Percentiles rank a stretch among this genome's conserved stretches.
Conservation (phyloP, 2,797 vertebrate species). For the Borostomias antarcticus region DNA sequence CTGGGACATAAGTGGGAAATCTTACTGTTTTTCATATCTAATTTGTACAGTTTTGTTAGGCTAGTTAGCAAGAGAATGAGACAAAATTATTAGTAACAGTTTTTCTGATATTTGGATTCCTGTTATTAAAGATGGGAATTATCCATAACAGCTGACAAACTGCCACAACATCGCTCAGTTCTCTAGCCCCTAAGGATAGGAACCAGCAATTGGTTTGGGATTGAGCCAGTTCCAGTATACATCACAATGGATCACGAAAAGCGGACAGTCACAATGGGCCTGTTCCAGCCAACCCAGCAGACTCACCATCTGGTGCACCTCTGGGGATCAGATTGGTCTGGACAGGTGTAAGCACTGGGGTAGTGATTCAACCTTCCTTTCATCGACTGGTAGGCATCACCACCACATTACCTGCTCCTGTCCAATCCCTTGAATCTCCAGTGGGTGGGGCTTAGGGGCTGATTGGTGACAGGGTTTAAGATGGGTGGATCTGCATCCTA, state of each 20-base stretch:
- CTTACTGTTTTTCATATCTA: constrained; percentile 56
- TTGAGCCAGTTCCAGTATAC: neutral
- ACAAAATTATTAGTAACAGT: constrained; percentile 42
- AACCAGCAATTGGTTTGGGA: neutral
- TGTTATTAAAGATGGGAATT: constrained; percentile 36
- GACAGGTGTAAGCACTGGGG: neutral
- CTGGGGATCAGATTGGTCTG: neutral
- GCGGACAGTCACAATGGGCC: no score
- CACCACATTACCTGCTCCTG: neutral
- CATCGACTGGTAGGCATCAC: neutral
- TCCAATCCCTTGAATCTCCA: neutral
- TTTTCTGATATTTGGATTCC: constrained; percentile 52
- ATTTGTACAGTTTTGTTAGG: constrained; percentile 52
- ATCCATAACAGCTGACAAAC: neutral
- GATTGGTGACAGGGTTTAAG: neutral
- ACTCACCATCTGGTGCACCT: neutral
- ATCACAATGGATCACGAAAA: neutral
- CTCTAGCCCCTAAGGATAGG: no score
- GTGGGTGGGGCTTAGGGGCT: neutral
- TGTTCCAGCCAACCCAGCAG: neutral
- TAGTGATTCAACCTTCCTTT: neutral
- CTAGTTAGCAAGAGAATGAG: constrained; percentile 53
- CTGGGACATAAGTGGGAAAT: constrained; percentile 36
- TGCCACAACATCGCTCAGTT: neutral
- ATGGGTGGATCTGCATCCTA: neutral